Evolutionary conservation across 1,140 invertebrate genomes (phyloP).

Genomic region (Brachionus plicatilis): DNA sequence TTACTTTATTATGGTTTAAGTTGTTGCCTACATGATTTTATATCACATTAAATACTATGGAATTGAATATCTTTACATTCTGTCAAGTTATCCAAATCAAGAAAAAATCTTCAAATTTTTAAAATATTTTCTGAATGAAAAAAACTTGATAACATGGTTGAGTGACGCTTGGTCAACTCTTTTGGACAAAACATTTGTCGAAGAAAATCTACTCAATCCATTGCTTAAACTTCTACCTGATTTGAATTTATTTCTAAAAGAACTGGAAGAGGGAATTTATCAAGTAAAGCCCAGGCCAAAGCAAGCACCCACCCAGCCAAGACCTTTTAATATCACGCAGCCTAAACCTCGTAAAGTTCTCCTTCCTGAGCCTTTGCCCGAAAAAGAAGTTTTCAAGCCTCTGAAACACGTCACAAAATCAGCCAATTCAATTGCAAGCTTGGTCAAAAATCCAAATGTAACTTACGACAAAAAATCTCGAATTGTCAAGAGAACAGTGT

Average conservation of each 20-base stretch:
- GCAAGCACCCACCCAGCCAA: neutral
- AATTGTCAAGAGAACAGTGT: neutral
- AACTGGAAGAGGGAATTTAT: neutral
- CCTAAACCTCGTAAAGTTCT: conserved; percentile 5
- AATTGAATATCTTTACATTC: neutral
- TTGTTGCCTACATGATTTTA: neutral
- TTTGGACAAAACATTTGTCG: conserved; percentile 51
- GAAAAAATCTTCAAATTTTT: conserved; percentile 46
- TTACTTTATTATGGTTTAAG: neutral
- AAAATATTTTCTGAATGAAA: conserved; percentile 52
- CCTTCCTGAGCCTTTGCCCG: conserved; percentile 1
- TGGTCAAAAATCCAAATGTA: neutral
- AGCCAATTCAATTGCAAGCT: neutral
- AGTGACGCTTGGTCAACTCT: conserved; percentile 52
- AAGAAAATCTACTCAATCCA: conserved; percentile 48
- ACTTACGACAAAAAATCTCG: conserved; percentile 10
- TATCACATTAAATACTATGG: conserved; percentile 29
- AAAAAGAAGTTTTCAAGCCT: neutral
- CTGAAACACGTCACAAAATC: neutral
- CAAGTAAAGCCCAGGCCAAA: neutral
- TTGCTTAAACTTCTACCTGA: conserved; percentile 37
- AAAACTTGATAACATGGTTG: conserved; percentile 52
- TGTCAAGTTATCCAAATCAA: neutral
- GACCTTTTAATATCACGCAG: conserved; percentile 12
- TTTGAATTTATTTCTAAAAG: neutral